A percentile compares a stretch with the other conserved stretches of the same genome.
These are phyloP conservation scores for Orestias chungarensis DNA, from an alignment of 2,797 vertebrate genomes.

Conservation along the genomic window DNA sequence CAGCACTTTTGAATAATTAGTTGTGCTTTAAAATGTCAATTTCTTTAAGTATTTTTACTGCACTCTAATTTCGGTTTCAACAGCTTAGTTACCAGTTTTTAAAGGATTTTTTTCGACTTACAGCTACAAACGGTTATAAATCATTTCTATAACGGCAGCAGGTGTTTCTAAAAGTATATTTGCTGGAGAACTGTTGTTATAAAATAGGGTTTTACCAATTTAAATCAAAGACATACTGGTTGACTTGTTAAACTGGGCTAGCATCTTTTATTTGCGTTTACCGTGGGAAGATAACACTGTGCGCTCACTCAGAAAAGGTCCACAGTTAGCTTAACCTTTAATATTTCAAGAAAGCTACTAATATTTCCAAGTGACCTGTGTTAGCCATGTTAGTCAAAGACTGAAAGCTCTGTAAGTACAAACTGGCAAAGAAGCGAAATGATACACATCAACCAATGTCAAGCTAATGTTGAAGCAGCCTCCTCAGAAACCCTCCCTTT, in stretches of 20 bases:
- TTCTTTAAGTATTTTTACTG: neutral
- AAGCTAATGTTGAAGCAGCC: neutral
- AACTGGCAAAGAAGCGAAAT: neutral
- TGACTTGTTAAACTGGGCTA: neutral
- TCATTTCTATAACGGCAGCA: neutral
- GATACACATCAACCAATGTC: neutral
- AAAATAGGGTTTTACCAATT: neutral
- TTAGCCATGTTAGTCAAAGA: neutral
- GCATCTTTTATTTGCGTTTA: neutral
- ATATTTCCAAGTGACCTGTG: neutral
- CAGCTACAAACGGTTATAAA: neutral
- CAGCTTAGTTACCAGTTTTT: neutral
- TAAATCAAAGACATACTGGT: neutral
- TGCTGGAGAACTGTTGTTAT: neutral
- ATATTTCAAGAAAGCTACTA: neutral
- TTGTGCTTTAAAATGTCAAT: conserved; percentile 13
- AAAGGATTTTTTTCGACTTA: neutral
- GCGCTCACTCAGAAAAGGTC: neutral
- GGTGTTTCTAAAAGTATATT: neutral
- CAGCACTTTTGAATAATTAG: conserved; percentile 24
- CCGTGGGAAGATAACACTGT: neutral
- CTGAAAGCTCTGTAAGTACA: neutral
- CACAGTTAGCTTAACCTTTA: neutral
- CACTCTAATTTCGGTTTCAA: neutral
- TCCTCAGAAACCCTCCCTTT: neutral